A percentile compares a stretch with the other conserved stretches of the same genome.
Conservation (phyloP, 2,888 invertebrate genomes). For the Fabriciana adippe region DNA sequence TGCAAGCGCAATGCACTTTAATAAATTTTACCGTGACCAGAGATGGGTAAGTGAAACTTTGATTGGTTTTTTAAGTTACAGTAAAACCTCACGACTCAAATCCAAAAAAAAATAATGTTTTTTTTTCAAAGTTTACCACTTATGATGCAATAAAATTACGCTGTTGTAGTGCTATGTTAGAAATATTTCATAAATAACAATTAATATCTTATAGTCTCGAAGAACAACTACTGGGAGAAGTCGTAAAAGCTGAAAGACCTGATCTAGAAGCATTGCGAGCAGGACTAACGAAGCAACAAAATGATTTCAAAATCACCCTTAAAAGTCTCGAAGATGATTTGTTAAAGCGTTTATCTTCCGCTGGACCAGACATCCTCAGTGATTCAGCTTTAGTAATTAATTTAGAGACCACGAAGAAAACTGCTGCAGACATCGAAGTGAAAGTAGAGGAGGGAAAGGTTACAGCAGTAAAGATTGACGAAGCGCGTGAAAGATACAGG, state of each 20-base stretch:
- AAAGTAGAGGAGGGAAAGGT: slow-evolving; percentile 94
- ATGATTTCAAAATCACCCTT: slow-evolving; percentile 95
- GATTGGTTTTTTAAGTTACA: slow-evolving; percentile 5
- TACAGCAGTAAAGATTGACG: slow-evolving; percentile 94
- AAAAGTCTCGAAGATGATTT: slow-evolving; percentile 96
- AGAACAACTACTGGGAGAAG: slow-evolving; percentile 95
- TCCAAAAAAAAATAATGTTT: too few species aligned
- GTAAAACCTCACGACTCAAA: too few species aligned
- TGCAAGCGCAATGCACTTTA: slow-evolving; percentile 97
- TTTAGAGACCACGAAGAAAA: slow-evolving; percentile 95
- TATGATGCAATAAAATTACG: neutral
- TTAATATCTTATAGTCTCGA: slow-evolving; percentile 82
- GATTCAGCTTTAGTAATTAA: slow-evolving; percentile 95
- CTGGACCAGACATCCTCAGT: slow-evolving; percentile 95
- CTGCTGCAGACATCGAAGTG: slow-evolving; percentile 93
- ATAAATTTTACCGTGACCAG: slow-evolving; percentile 97
- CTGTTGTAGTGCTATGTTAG: too few species aligned
- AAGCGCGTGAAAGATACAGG: slow-evolving; percentile 94
- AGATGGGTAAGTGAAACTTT: slow-evolving; percentile 84
- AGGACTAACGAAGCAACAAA: slow-evolving; percentile 94
- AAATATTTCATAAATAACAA: too few species aligned
- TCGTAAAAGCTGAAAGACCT: slow-evolving; percentile 95
- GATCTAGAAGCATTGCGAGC: slow-evolving; percentile 93
- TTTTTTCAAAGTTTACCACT: neutral
- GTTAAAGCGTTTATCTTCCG: slow-evolving; percentile 91